These are phyloP conservation scores for Rotaria magnacalcarata DNA, from an alignment of 2,888 invertebrate species.

Conservation along the genomic window DNA sequence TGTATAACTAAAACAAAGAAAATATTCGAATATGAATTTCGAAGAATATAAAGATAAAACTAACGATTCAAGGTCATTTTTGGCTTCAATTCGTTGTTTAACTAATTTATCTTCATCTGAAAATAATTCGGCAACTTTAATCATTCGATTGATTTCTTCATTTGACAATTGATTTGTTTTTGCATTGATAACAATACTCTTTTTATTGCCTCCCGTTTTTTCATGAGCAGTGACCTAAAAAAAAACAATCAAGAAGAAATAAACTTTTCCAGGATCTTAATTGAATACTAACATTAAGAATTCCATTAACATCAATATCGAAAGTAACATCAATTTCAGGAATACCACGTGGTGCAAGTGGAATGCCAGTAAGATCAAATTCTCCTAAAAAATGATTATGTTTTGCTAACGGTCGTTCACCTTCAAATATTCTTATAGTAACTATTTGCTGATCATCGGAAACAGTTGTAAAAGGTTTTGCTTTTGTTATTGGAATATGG, in stretches of 20 bases:
- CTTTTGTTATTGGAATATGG: conserved; percentile 96
- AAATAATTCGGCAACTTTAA: conserved; percentile 62
- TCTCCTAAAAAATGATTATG: conserved; percentile 97
- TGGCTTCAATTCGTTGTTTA: conserved; percentile 46
- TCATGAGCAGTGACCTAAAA: conserved; percentile 67
- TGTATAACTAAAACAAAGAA: not conserved
- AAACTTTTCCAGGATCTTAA: not conserved
- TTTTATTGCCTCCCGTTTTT: conserved; percentile 66
- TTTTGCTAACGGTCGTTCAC: conserved; percentile 98
- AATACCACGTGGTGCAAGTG: too few species aligned
- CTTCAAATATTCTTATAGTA: conserved; percentile 90
- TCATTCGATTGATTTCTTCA: conserved; percentile 86
- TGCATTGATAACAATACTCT: conserved; percentile 63
- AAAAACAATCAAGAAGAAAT: not conserved
- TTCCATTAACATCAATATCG: conserved; percentile 72
- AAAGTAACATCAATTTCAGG: too few species aligned
- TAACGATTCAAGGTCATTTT: conserved; percentile 48
- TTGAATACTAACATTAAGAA: conserved; percentile 74
- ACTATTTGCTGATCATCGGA: conserved; percentile 98
- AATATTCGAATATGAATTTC: not conserved
- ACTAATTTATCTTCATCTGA: conserved; percentile 46
- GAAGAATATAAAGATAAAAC: not conserved
- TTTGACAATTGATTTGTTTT: conserved; percentile 79
- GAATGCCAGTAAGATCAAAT: conserved; percentile 73
- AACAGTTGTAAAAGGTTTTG: conserved; percentile 97